Conservation (phyloP, 2,797 vertebrate genomes). For the Leptatherina wallacei region DNA sequence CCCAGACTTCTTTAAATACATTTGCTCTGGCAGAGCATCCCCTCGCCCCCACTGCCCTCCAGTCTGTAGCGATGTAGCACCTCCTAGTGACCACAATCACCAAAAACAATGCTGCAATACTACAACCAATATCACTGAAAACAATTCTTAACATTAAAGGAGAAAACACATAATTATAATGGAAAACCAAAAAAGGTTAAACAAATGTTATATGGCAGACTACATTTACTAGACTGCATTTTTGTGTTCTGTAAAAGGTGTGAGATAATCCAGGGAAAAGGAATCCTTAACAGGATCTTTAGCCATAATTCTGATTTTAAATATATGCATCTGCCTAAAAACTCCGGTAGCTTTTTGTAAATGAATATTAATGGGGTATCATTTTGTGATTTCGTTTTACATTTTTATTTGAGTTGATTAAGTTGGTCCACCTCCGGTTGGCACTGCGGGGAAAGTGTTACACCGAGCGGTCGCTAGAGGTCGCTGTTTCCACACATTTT, state of each 20-base stretch:
- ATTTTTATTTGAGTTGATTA: neutral
- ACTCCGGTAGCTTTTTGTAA: neutral
- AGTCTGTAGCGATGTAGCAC: constrained; percentile 39
- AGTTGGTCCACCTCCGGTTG: neutral
- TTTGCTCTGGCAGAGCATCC: constrained; percentile 3
- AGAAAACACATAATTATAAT: neutral
- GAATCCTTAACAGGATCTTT: neutral
- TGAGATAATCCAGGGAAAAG: neutral
- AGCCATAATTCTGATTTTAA: neutral
- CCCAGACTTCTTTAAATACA: neutral
- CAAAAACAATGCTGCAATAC: constrained; percentile 2
- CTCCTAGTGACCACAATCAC: constrained; percentile 51
- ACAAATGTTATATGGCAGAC: neutral
- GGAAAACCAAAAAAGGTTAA: neutral
- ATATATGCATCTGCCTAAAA: neutral
- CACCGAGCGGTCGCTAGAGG: constrained; percentile 32
- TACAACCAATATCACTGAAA: neutral
- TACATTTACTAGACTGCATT: neutral
- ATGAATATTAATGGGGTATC: neutral
- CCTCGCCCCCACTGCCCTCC: neutral
- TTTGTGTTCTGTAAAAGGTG: neutral
- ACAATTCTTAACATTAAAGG: no score
- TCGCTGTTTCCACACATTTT: constrained; percentile 57
- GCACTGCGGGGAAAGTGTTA: constrained; percentile 44
- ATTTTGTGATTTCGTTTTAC: neutral